A percentile compares a stretch with the other conserved stretches of the same genome.
phyloP scores from a whole-genome alignment of 2,888 invertebrate genomes.

The Calliphora vomitoria region DNA sequence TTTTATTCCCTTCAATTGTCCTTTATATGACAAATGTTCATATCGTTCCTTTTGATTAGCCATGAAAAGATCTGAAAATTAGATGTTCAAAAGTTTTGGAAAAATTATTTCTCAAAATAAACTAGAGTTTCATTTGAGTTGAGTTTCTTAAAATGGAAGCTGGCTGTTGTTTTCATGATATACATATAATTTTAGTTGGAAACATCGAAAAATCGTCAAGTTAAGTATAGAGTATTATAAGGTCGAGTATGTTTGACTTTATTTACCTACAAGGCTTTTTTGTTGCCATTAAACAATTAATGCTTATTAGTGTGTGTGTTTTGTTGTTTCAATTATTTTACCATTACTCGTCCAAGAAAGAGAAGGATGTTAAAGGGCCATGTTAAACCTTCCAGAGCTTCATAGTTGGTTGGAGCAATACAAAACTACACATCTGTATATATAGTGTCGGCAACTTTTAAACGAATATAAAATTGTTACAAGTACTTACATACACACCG shows the following conservation, averaged over 20 bases:
- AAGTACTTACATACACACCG: constrained; percentile 8
- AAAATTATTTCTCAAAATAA: too few species aligned
- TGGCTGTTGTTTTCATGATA: too few species aligned
- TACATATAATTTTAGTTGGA: too few species aligned
- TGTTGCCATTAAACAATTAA: constrained; percentile 31
- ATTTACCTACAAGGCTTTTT: background rate
- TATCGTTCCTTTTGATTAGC: too few species aligned
- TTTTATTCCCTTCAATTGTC: too few species aligned
- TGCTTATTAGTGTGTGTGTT: background rate
- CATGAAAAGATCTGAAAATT: too few species aligned
- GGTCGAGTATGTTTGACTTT: background rate
- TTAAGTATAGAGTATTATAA: background rate
- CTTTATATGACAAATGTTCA: too few species aligned
- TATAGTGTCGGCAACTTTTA: constrained; percentile 50
- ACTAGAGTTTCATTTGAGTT: too few species aligned
- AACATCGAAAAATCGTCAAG: too few species aligned
- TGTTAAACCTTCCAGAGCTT: background rate
- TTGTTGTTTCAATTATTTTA: constrained; percentile 17
- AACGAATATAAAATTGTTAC: constrained; percentile 41
- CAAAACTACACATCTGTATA: constrained; percentile 12
- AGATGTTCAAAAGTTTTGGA: too few species aligned
- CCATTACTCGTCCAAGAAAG: background rate
- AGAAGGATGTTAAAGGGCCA: background rate
- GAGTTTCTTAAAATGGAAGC: too few species aligned
- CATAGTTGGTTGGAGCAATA: background rate